These are phyloP conservation scores for Drosophila putrida DNA, from an alignment of 2,888 invertebrate species.

Conservation along the genomic window DNA sequence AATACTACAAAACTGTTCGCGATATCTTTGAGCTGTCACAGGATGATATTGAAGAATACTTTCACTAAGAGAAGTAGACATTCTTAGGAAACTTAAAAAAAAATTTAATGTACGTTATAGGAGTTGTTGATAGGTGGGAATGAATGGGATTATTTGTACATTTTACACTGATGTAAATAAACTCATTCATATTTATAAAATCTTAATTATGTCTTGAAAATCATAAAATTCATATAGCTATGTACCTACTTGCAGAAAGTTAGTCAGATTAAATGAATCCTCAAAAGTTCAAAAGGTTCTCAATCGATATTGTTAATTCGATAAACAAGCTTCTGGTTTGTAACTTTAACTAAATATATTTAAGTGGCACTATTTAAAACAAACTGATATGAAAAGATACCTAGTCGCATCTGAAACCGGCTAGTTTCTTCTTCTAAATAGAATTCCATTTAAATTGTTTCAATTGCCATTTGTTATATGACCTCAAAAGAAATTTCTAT, in stretches of 20 bases:
- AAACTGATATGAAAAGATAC: too few species aligned
- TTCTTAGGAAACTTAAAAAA: background rate
- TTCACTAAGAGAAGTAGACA: background rate
- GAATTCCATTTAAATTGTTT: slow-evolving; percentile 8
- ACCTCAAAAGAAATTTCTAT: slow-evolving; percentile 9
- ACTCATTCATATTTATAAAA: background rate
- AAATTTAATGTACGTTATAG: background rate
- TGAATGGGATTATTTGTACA: background rate
- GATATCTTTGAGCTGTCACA: slow-evolving; percentile 18
- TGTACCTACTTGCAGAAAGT: background rate
- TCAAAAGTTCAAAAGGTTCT: too few species aligned
- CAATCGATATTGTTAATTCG: too few species aligned
- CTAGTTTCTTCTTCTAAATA: too few species aligned
- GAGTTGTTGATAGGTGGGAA: too few species aligned
- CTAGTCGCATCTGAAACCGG: too few species aligned
- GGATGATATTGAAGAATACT: slow-evolving; percentile 14
- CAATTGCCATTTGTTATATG: slow-evolving; percentile 8
- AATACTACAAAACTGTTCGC: slow-evolving; percentile 29
- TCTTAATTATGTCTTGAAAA: background rate
- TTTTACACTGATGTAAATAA: background rate
- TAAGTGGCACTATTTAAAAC: too few species aligned
- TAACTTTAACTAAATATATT: too few species aligned
- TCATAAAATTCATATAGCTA: background rate
- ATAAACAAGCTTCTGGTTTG: too few species aligned
- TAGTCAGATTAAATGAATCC: too few species aligned